Evolutionary conservation across 2,113 vertebrate genomes (phyloP).

Genomic region (Sciurus niger): DNA sequence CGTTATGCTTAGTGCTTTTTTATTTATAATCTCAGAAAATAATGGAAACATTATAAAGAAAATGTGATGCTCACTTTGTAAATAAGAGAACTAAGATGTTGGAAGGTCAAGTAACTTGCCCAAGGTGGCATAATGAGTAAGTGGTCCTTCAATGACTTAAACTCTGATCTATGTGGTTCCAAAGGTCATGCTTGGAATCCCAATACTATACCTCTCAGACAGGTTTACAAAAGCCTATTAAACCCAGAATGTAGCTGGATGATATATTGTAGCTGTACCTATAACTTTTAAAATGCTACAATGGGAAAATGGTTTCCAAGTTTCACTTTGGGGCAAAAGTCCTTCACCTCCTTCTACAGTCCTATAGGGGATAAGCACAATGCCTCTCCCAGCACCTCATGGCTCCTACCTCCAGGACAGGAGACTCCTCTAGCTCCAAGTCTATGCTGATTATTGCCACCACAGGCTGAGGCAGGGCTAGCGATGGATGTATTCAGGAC

Average conservation of each 20-base stretch:
- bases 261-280: neutral
- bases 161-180: neutral
- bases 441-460: neutral
- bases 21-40: constrained; percentile 41
- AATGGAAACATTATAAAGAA: neutral
- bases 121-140: neutral
- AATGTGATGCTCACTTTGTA: neutral
- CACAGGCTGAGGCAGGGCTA: neutral
- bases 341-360: too few relatives aligned
- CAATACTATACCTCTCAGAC: neutral
- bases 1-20: neutral
- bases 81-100: neutral
- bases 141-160: neutral
- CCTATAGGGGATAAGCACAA: neutral
- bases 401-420: neutral
- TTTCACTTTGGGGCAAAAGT: neutral
- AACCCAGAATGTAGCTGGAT: neutral
- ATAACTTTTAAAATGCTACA: neutral
- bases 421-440: neutral
- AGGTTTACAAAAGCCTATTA: neutral
- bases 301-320: neutral
- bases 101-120: neutral
- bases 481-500: constrained; percentile 34
- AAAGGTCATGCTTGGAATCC: constrained; percentile 8
- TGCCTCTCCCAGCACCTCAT: neutral